Base-by-base conservation (phyloP, 2,113 vertebrate species). In the Corvus moneduloides region DNA sequence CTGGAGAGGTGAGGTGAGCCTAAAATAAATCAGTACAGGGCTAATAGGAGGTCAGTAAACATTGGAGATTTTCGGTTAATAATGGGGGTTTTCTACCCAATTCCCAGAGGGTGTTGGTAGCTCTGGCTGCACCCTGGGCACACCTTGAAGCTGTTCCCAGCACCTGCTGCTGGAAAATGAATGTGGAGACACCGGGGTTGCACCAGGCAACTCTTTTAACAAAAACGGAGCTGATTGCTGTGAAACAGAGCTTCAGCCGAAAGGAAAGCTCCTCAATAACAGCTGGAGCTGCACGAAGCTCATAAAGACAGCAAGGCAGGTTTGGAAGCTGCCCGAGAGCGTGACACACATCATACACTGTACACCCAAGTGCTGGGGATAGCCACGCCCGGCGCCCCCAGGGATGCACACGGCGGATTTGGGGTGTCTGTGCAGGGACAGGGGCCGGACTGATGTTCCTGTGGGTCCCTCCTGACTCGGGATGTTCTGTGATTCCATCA, bases 321-420 rank as follows among this genome's bases (percentile, higher is more conserved):
- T 67, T 28, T 87, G 91, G 72, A 10, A 81, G 43, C 46, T 78
- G n/a, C 46, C 58, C 59, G 66, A 44, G 52, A 32, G 49, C 4
- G 10, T 17, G 61, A 43, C 43, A 28, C 7, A 1, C 9, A 19
- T 24, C 10, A 8, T 0, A 17, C 30, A 12, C 14, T 17, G 13
- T 27, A 24, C 32, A 56, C 26, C 46, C 79, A 49, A 24, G 37
- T 9, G 73, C 8, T 44, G 9, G 2, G 35, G 51, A 12, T 18
- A 62, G 14, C 54, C 37, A 19, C 6, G 14, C 16, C 58, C 72
- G 26, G 6, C 16, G 8, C 64, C 26, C 4, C 64, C 64, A 7
- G 44, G 62, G 3, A 11, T 14, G 35, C 71, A 3, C 44, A 30
- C 32, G 35, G 13, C 32, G 43, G 12, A 3, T 43, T 10, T 24